Conservation (phyloP, 2,888 invertebrate species). For the Pollenia labialis region DNA sequence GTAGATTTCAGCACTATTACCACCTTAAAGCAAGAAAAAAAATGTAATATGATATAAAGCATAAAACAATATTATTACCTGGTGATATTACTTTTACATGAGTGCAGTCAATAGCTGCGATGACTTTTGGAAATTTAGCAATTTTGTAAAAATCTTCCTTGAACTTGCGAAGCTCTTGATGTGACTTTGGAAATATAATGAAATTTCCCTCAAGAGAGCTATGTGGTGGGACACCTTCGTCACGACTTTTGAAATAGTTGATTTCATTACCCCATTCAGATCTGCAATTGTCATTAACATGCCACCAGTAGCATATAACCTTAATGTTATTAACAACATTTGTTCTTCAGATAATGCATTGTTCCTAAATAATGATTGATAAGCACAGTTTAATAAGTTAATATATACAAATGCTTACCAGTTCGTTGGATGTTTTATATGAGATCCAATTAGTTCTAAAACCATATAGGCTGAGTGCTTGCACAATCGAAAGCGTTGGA, state of each 20-base stretch:
- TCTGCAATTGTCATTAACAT: constrained; percentile 45
- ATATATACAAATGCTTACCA: too few relatives aligned
- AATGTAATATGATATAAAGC: background rate
- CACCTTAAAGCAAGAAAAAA: constrained; percentile 42
- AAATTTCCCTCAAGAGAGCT: too few relatives aligned
- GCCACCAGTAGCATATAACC: too few relatives aligned
- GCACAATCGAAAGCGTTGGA: too few relatives aligned
- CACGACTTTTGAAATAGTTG: constrained; percentile 21
- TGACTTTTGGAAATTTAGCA: constrained; percentile 44
- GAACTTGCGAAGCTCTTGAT: background rate
- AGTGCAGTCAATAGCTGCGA: constrained; percentile 62
- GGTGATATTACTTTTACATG: constrained; percentile 58
- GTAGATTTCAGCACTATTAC: constrained; percentile 57
- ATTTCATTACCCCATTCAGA: constrained; percentile 7
- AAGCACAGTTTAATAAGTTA: too few relatives aligned
- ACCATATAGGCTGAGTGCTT: too few relatives aligned
- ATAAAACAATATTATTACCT: constrained; percentile 22
- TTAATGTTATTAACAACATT: background rate
- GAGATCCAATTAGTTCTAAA: too few relatives aligned
- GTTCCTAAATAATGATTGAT: too few relatives aligned
- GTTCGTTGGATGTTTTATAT: too few relatives aligned
- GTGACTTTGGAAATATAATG: too few relatives aligned
- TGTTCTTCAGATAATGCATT: too few relatives aligned
- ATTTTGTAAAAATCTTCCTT: constrained; percentile 14
- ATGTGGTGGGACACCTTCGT: background rate